Conservation (phyloP, 2,888 invertebrate species). For the Chaitophorus viminalis region DNA sequence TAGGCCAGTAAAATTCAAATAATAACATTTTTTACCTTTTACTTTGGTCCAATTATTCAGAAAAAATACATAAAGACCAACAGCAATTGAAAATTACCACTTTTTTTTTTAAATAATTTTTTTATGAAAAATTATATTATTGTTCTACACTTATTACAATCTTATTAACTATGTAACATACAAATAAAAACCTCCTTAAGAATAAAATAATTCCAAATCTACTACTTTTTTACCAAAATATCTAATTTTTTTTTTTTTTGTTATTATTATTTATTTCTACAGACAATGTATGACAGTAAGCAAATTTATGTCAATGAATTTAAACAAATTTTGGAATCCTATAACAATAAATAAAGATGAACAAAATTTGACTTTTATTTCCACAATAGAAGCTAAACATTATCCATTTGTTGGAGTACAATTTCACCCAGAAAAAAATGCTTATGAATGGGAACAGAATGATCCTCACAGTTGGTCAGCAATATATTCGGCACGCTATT, state of each 20-base stretch:
- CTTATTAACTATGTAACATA: no score
- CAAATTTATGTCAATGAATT: slow-evolving; percentile 9
- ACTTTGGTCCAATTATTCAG: no score
- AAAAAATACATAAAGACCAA: no score
- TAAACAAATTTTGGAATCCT: slow-evolving; percentile 52
- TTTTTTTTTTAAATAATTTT: no score
- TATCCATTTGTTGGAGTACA: slow-evolving; percentile 63
- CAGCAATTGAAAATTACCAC: no score
- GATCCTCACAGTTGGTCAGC: slow-evolving; percentile 54
- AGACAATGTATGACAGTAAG: slow-evolving; percentile 46
- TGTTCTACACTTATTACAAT: no score
- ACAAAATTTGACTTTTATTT: slow-evolving; percentile 61
- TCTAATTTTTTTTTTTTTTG: background rate
- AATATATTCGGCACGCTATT: slow-evolving; percentile 58
- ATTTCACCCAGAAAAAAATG: slow-evolving; percentile 63
- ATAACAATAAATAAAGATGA: slow-evolving; percentile 46
- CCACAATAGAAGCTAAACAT: slow-evolving; percentile 62
- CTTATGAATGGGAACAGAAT: slow-evolving; percentile 56
- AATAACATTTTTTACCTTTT: no score
- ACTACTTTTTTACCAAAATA: background rate
- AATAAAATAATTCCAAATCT: background rate
- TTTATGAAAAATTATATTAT: no score
- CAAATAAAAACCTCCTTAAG: background rate
- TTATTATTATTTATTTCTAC: background rate
- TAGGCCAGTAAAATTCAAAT: no score